Evolutionary conservation across 2,797 vertebrate species (phyloP), one percentile per base, ranked within the genome.

Genomic region (Lophius americanus): DNA sequence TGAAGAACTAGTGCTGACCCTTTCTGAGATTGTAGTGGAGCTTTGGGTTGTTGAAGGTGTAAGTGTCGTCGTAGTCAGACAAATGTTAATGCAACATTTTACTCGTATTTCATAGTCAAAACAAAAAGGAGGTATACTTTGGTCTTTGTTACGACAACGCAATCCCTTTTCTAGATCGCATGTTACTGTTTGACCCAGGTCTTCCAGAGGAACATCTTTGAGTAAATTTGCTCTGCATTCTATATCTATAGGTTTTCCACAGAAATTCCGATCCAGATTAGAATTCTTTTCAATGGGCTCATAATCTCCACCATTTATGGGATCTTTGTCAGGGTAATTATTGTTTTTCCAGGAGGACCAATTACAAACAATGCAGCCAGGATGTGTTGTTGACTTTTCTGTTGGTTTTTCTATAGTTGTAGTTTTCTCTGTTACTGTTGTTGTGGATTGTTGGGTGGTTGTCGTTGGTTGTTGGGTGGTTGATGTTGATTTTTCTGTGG

Each of bases 301-400:
- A 74, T 77, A 87, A 55, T 96, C 95, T 7, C 93, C 94, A 0
- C 84, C 91, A 35, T n/a, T 2, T 13, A 1, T 13, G 0, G 2
- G 0, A 0, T 2, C 4, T 2, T 0, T 38, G 0, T 49, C 78
- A 8, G 91, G 94, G 11, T 62, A 76, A 56, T 79, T 66, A 3
- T 82, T 68, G 0, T 93, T 92, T 6, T 86, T 85, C 96, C 96
- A 96, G 0, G 49, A 0, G 2, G 95, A 91, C 95, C 95, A 96
- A 0, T 49, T 0, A 65, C 95, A 96, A 3, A 35, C 50, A 62
- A 7, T 13, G 43, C 59, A 72, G 2, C 5, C 0, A 23, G 1
- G n/a, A n/a, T n/a, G n/a, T n/a, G n/a, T n/a, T n/a, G n/a, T n/a
- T n/a, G n/a, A n/a, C n/a, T n/a, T 38, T 38, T 4, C 6, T 41